Evolutionary conservation across 2,797 vertebrate genomes (phyloP), one percentile per base, ranked within the genome.

Genomic region (Sarcoramphus papa): DNA sequence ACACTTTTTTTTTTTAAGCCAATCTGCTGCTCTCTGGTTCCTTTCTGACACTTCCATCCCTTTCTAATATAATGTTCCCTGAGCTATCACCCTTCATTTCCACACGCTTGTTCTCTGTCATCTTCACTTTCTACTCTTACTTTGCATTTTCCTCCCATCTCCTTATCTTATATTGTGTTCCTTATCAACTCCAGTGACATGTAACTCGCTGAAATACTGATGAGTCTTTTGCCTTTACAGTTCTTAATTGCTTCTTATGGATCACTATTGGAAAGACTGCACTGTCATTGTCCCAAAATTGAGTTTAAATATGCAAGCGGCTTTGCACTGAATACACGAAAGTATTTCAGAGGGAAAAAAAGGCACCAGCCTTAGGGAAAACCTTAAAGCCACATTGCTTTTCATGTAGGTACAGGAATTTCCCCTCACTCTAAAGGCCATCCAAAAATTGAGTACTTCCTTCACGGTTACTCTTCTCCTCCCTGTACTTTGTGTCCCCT

Each of bases 21-120:
- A 97, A 94, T 95, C 94, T 94, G 90, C 76, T 94, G 53, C 86
- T 96, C 84, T 90, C 83, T 96, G 88, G 82, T 78, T 96, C 91
- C 78, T 78, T 93, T 77, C 93, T 97, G 93, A 92, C 88, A 93
- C 81, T 94, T 92, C 77, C 88, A 94, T 56, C 80, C 88, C 90
- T 90, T 80, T 59, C 73, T 96, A 83, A 80, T 72, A 31, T 43
- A 79, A 88, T 67, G 80, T 78, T 92, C 88, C 89, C 63, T 31
- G 80, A 94, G 92, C 24, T 92, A 54, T 63, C 78, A 54, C 40
- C 90, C 76, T 59, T 87, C 41, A 15, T 85, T 88, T 95, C 90
- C 77, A 72, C 51, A 51, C 1, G 0, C 60, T 77, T 79, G 24
- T 81, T 90, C 88, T 88, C 85, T 14, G 6, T 68, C 59, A 51